phyloP scores from a whole-genome alignment of 2,888 invertebrate species.

The Formica aserva region DNA sequence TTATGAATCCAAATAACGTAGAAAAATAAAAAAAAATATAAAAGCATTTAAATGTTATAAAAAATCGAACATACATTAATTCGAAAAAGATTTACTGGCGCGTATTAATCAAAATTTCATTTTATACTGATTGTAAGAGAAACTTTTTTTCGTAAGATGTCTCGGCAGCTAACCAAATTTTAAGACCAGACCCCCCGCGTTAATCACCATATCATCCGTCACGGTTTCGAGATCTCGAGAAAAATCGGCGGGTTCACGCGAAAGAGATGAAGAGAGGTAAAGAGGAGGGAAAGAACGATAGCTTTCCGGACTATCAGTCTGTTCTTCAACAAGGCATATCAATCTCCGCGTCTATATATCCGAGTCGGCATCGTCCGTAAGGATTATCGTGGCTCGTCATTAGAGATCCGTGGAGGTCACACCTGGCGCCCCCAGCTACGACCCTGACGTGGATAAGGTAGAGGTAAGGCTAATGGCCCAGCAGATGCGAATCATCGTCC shows the following conservation, averaged over 20 bases:
- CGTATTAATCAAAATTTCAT: constrained; percentile 31
- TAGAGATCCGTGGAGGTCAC: constrained; percentile 76
- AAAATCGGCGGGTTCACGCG: constrained; percentile 67
- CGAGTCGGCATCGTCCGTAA: constrained; percentile 61
- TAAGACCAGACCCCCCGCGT: constrained; percentile 34
- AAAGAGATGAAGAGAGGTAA: neutral
- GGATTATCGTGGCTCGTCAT: constrained; percentile 74
- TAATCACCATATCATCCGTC: constrained; percentile 72
- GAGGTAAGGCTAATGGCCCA: constrained; percentile 77
- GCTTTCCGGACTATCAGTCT: constrained; percentile 70
- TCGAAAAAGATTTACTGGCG: neutral
- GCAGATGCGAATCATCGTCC: constrained; percentile 82
- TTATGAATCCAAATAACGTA: neutral
- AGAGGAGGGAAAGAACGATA: constrained; percentile 15
- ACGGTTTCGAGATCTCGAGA: constrained; percentile 61
- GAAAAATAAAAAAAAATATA: neutral
- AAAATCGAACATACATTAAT: constrained; percentile 25
- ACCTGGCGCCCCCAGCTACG: constrained; percentile 80
- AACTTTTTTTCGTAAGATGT: constrained; percentile 8
- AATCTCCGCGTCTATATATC: constrained; percentile 76
- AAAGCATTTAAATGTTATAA: neutral
- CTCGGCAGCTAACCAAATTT: constrained; percentile 10
- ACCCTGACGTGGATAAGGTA: constrained; percentile 67
- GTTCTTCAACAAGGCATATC: constrained; percentile 79
- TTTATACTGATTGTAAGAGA: neutral